Percentiles rank a stretch among this genome's conserved stretches.
These are phyloP conservation scores for Pachypanchax playfairii DNA, from an alignment of 2,113 vertebrate species.

Conservation along the genomic window DNA sequence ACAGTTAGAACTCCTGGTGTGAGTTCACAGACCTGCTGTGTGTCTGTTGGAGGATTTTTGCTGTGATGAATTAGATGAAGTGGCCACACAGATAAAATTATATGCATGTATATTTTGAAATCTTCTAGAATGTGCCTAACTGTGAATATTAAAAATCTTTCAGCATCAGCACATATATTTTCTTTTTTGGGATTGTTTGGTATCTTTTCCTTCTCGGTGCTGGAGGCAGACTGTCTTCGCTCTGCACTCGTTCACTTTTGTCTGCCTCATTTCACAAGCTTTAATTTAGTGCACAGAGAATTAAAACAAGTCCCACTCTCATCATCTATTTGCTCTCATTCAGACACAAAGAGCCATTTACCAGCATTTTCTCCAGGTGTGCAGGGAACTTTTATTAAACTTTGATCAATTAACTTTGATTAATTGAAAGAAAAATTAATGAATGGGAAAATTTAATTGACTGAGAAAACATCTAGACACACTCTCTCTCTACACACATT, in stretches of 20 bases:
- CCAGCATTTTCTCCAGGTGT: slow-evolving; percentile 13
- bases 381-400: slow-evolving; percentile 31
- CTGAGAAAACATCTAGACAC: not conserved
- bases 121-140: no score
- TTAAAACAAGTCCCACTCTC: slow-evolving; percentile 9
- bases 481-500: slow-evolving; percentile 8
- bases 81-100: no score
- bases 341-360: not conserved
- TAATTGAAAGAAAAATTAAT: slow-evolving; percentile 39
- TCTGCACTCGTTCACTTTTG: not conserved
- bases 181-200: not conserved
- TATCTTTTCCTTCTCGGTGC: not conserved
- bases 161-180: not conserved
- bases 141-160: no score
- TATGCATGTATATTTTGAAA: no score
- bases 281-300: slow-evolving; percentile 13
- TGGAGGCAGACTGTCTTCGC: not conserved
- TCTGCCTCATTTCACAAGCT: slow-evolving; percentile 10
- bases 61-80: no score
- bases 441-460: slow-evolving; percentile 22
- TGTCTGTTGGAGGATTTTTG: not conserved
- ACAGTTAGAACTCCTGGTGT: not conserved
- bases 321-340: slow-evolving; percentile 17
- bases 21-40: slow-evolving; percentile 11
- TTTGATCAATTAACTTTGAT: slow-evolving; percentile 37